Evolutionary conservation across 2,888 invertebrate genomes (phyloP), one percentile per base, ranked within the genome.

Genomic region (Pardosa pseudoannulata): DNA sequence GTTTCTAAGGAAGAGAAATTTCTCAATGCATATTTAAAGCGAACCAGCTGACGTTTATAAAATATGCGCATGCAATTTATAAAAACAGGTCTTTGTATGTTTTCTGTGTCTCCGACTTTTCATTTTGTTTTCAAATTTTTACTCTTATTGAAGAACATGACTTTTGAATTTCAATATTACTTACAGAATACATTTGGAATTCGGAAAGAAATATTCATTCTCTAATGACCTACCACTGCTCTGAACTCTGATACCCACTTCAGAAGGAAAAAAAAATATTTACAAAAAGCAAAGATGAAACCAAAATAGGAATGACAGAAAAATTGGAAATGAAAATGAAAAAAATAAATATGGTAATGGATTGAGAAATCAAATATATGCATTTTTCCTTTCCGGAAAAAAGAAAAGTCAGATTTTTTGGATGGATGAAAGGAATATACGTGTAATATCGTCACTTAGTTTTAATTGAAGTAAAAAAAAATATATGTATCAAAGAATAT

Each of bases 61-160:
- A 31, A 32, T 67, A 67, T 67, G 67, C 32, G 32, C 32, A 67
- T 67, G 32, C 32, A 32, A 67, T 67, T 67, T 67, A 67, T 67
- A 32, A 32, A 32, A 67, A 67, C 67, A 67, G 16, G 19, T 31
- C 19, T 32, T 67, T 16, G 31, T 13, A 29, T 67, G 28, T 67
- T 31, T 19, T 32, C 19, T 32, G 67, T 32, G 7, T 32, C 19
- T 23, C n/a, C n/a, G n/a, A n/a, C 9, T 67, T 65, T 29, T 31
- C 11, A 9, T 62, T 62, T 28, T 32, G 19, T 32, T 31, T 36
- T 31, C 19, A n/a, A 67, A 67, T 67, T 32, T 31, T 23, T 31
- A 11, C n/a, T 65, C 31, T 32, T 65, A 31, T 36, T 36, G 23
- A 32, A 67, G 36, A 67, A 36, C 67, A 16, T 67, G 67, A 19